Base-by-base conservation (phyloP, 2,888 invertebrate genomes). In the Eupeodes luniger region DNA sequence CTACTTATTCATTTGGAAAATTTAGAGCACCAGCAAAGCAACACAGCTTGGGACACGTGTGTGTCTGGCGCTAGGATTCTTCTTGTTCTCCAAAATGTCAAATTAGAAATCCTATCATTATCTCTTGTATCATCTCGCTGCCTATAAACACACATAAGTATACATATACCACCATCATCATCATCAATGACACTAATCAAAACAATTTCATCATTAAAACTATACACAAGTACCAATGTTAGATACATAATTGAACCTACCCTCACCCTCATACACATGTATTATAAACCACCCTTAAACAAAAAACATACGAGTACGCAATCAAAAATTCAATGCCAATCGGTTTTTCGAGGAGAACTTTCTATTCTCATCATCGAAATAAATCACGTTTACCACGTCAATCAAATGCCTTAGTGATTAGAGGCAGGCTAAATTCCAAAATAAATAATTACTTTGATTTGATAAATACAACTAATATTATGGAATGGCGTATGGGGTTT, bases 371-470 rank as follows among this genome's bases (percentile, higher is more conserved):
- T 72, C 81, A 74, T 86, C 27, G 53, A 81, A 76, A 78, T 81
- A 74, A 77, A 77, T 81, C 85, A 81, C 85, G 82, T 82, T 78
- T 78, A 53, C 78, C 69, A 86, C 55, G 81, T 78, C 77, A 86
- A 86, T 82, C 85, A 81, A 62, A 78, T 82, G 85, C 82, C 57
- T 76, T 82, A 78, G 67, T 81, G 82, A 86, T 86, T 86, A 67
- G 72, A 67, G 72, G 70, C 12, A 14, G 14, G 14, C 2, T 59
- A 34, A 59, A 59, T 36, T 59, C 34, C 34, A 59, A 59, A 59
- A 59, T n/a, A 59, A 59, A 59, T 59, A 59, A 36, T 59, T 59
- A 59, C 34, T 36, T 36, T 59, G 14, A 59, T 59, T 59, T 36
- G 59, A 59, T 36, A 57, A 40, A 40, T 40, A 40, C 5, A 40